Percentiles rank a stretch among this genome's conserved stretches.
These are phyloP conservation scores for Delichon dasypus DNA, from an alignment of 2,797 vertebrate genomes.

Conservation along the genomic window DNA sequence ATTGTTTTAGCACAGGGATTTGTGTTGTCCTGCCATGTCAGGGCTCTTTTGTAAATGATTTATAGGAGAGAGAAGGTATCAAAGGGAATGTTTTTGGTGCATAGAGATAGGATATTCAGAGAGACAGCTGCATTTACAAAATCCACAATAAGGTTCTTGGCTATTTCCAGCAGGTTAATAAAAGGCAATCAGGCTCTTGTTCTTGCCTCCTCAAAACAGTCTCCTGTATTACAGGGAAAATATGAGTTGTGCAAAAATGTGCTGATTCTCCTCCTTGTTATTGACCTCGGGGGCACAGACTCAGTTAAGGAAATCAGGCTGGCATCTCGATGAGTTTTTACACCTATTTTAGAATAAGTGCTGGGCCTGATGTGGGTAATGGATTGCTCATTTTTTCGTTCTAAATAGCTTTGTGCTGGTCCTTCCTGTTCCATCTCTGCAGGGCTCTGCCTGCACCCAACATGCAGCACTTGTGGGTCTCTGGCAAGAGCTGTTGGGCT, in stretches of 20 bases:
- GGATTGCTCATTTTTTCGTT: neutral
- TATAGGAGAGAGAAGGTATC: neutral
- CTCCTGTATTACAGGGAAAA: slow-evolving; percentile 10
- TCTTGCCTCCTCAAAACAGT: slow-evolving; percentile 1
- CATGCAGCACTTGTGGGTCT: neutral
- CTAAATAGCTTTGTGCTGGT: neutral
- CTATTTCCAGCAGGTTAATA: slow-evolving; percentile 56
- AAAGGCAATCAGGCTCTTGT: slow-evolving; percentile 32
- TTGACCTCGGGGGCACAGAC: neutral
- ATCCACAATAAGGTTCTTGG: neutral
- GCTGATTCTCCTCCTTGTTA: neutral
- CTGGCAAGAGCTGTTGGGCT: neutral
- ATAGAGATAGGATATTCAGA: neutral
- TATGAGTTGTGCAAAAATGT: neutral
- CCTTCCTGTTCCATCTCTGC: neutral
- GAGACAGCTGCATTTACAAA: slow-evolving; percentile 16
- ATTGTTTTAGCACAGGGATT: neutral
- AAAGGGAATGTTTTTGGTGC: neutral
- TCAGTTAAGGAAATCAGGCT: neutral
- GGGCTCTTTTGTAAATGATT: neutral
- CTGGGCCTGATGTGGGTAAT: neutral
- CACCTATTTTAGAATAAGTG: neutral
- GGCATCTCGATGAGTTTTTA: neutral
- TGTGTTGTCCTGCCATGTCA: neutral
- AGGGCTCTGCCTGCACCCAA: neutral